Evolutionary conservation across 2,888 invertebrate genomes (phyloP).

Genomic region (Stictocephala bisonia): DNA sequence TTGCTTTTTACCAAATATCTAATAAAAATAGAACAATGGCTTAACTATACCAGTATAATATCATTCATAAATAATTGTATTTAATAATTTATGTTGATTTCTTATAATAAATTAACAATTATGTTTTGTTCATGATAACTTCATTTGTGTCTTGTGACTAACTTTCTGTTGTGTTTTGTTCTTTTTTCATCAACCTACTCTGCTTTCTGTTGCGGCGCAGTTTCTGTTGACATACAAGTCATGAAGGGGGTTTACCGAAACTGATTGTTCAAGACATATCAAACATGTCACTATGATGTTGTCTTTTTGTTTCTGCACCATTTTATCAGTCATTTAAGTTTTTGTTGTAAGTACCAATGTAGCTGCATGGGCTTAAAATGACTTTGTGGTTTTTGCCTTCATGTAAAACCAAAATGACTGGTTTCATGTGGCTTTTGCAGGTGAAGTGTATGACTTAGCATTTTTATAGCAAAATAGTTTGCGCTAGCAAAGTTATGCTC

Average conservation of each 20-base stretch:
- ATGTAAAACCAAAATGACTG: constrained; percentile 26
- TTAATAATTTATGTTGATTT: too few species aligned
- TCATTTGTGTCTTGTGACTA: background rate
- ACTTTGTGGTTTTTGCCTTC: constrained; percentile 9
- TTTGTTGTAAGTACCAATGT: constrained; percentile 23
- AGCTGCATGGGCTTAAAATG: constrained; percentile 25
- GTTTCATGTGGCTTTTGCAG: too few species aligned
- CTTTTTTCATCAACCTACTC: background rate
- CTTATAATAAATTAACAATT: too few species aligned
- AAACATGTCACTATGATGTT: too few species aligned
- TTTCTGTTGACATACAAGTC: constrained; percentile 3
- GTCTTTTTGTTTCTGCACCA: background rate
- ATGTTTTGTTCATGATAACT: background rate
- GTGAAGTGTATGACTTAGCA: too few species aligned
- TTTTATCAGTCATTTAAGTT: constrained; percentile 7
- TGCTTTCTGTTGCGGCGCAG: constrained; percentile 9
- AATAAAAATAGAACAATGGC: too few species aligned
- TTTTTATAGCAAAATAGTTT: too few species aligned
- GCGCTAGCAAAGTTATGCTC: background rate
- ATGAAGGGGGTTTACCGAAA: constrained; percentile 23
- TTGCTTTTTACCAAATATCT: too few species aligned
- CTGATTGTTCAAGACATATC: too few species aligned
- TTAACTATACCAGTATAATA: too few species aligned
- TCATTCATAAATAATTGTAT: too few species aligned
- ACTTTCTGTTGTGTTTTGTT: constrained; percentile 21